Base-by-base conservation (phyloP, 2,888 invertebrate genomes). In the Marronus borbonicus region DNA sequence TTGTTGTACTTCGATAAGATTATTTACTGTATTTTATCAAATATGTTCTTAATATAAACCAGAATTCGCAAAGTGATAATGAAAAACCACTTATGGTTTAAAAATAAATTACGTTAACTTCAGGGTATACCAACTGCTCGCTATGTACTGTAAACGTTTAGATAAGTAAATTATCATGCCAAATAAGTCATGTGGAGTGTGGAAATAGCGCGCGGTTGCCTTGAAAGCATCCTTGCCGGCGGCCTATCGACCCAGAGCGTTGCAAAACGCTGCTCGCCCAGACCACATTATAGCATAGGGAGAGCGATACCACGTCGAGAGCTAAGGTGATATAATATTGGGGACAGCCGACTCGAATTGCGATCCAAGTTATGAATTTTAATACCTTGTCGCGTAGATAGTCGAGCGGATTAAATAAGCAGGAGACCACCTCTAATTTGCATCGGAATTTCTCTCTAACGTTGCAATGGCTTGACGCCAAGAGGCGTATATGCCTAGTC, bases 221-320 rank as follows among this genome's bases (percentile, higher is more conserved):
- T 66, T 66, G 66, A 66, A 66, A 44, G 44, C 66, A 66, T 66
- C 66, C 66, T 66, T 66, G 66, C 66, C 66, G 66, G 66, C 14
- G 44, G 66, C 66, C 44, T 66, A 66, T 66, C 66, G 66, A 66
- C 66, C 66, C 66, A 66, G 49, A 44, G 66, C 49, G 49, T 17
- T 31, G 31, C 31, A 62, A 31, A 62, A 62, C 62, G 62, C 24
- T 14, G 14, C 28, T 24, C 62, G 62, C 3, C 62, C 62, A 62
- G 62, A 28, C 62, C 14, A 31, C 62, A 8, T 31, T 12, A 14
- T 14, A 28, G n/a, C 12, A 24, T 12, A 12, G 20, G 7, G 62
- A 28, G 12, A 62, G 28, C 24, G 10, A 62, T 62, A 55, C 55
- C 55, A 55, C 55, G 62, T n/a, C 31, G 62, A 62, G 62, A 62